Conservation (phyloP, 2,797 vertebrate species). For the Sus cebifrons region DNA sequence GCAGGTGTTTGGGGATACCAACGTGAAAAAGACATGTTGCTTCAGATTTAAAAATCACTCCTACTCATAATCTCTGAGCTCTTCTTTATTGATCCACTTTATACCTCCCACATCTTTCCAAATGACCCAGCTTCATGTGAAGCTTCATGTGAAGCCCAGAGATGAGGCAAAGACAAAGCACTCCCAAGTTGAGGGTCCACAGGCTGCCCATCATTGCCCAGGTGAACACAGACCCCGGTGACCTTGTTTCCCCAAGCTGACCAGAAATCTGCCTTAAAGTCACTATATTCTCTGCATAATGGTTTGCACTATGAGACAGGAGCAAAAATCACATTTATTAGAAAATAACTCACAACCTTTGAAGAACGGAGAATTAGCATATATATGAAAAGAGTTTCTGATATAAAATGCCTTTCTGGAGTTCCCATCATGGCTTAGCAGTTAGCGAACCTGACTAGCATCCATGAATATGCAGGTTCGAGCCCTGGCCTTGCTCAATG, state of each 20-base stretch:
- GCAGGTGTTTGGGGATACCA: not conserved
- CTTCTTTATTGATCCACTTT: not conserved
- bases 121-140: not conserved
- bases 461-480: too few relatives aligned
- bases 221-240: not conserved
- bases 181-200: not conserved
- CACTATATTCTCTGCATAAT: not conserved
- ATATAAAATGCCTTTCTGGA: not conserved
- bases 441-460: too few relatives aligned
- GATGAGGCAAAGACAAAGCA: not conserved
- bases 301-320: not conserved
- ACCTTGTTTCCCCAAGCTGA: not conserved
- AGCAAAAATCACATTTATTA: not conserved
- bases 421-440: too few relatives aligned
- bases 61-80: not conserved
- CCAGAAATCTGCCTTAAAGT: not conserved
- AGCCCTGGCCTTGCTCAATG: too few relatives aligned
- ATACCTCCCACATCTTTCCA: not conserved
- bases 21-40: not conserved
- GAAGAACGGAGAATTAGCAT: not conserved
- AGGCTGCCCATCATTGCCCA: not conserved
- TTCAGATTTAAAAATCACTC: not conserved
- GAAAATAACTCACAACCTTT: not conserved
- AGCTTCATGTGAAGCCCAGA: not conserved
- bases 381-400: constrained; percentile 1